phyloP scores from a whole-genome alignment of 2,888 invertebrate species.

The Cordilura impudica region DNA sequence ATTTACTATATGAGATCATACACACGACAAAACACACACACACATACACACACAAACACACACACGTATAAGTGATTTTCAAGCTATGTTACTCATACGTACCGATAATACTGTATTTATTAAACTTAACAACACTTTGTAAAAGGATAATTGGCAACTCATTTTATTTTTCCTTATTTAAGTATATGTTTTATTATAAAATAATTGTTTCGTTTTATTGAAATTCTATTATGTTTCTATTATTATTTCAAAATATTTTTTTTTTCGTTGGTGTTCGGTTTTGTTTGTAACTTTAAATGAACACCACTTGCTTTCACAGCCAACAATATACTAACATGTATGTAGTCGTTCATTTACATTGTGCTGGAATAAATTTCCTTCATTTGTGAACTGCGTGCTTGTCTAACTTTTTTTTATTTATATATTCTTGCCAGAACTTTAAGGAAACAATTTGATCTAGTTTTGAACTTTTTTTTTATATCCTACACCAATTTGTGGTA shows the following conservation, averaged over 20 bases:
- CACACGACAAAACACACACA: background rate
- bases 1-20: too few relatives aligned
- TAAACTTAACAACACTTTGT: slow-evolving; percentile 70
- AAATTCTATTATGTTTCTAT: slow-evolving; percentile 3
- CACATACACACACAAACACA: background rate
- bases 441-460: too few relatives aligned
- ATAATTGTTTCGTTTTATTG: background rate
- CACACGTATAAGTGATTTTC: slow-evolving; percentile 10
- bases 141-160: slow-evolving; percentile 69
- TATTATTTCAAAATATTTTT: background rate
- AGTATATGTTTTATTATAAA: background rate
- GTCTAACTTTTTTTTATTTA: slow-evolving; percentile 12
- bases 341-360: background rate
- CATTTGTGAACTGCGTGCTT: background rate
- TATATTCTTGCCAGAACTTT: background rate
- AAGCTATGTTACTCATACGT: slow-evolving; percentile 67
- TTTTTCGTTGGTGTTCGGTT: slow-evolving; percentile 2
- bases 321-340: slow-evolving; percentile 56
- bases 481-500: too few relatives aligned
- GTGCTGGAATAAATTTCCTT: slow-evolving; percentile 29
- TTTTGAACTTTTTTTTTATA: too few relatives aligned
- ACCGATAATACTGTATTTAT: slow-evolving; percentile 73
- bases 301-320: slow-evolving; percentile 59
- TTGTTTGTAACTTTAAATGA: slow-evolving; percentile 8
- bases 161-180: slow-evolving; percentile 60